A percentile compares a stretch with the other conserved stretches of the same genome.
Conservation (phyloP, 2,797 vertebrate genomes). For the Tenualosa thibaudeaui region DNA sequence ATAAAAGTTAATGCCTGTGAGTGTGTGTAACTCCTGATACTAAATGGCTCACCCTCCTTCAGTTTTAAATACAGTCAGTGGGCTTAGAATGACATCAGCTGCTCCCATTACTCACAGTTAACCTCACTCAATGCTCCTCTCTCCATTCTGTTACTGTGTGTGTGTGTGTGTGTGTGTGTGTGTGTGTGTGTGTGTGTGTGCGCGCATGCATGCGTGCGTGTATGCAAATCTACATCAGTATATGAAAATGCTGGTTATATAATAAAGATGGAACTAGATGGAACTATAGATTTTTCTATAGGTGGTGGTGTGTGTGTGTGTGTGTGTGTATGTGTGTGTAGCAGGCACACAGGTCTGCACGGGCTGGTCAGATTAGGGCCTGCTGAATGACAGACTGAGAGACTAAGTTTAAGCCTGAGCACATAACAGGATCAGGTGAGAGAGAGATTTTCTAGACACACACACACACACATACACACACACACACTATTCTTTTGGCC, state of each 20-base stretch:
- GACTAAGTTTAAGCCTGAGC: background rate
- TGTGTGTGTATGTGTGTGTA: background rate
- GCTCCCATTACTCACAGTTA: background rate
- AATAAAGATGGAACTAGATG: background rate
- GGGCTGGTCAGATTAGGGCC: background rate
- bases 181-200: background rate
- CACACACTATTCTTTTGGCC: background rate
- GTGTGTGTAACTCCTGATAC: background rate
- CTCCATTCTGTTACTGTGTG: background rate
- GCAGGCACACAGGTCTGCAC: background rate
- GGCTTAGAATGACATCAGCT: background rate
- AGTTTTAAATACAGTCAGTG: background rate
- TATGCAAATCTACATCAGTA: background rate
- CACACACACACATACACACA: conserved; percentile 36
- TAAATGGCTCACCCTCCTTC: background rate
- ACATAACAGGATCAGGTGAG: background rate
- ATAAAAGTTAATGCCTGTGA: background rate
- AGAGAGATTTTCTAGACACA: conserved; percentile 22
- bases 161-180: conserved; percentile 9
- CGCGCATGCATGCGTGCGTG: background rate
- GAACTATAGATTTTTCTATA: too few species aligned
- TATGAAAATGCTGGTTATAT: background rate
- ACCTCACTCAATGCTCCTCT: background rate
- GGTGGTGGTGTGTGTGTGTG: background rate
- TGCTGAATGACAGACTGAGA: background rate